Evolutionary conservation across 2,797 vertebrate species (phyloP).

Genomic region (Eulemur albifrons): DNA sequence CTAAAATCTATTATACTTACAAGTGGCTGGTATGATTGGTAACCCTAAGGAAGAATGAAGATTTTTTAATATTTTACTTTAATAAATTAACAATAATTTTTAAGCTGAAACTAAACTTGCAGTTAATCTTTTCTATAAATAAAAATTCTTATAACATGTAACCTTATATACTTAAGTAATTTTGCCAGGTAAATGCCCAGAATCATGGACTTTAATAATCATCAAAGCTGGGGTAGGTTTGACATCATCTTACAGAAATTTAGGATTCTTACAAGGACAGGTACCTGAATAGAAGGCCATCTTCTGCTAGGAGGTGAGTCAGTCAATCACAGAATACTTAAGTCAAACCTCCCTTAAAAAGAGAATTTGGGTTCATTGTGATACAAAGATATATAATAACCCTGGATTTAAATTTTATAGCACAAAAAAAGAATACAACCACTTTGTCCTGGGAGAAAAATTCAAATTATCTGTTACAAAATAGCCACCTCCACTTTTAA

Average conservation of each 20-base stretch:
- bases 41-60: not conserved
- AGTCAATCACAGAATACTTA: not conserved
- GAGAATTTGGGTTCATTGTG: not conserved
- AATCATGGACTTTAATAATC: not conserved
- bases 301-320: not conserved
- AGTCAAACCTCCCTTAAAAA: not conserved
- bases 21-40: not conserved
- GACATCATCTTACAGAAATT: not conserved
- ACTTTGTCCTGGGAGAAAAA: not conserved
- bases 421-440: not conserved
- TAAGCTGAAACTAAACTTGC: not conserved
- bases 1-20: slow-evolving; percentile 14
- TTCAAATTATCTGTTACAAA: not conserved
- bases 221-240: not conserved
- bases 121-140: not conserved
- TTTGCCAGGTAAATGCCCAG: not conserved
- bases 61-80: not conserved
- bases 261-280: not conserved
- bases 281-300: not conserved
- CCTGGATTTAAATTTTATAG: not conserved
- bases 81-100: not conserved
- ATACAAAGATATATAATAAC: not conserved
- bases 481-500: not conserved
- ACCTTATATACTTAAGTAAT: not conserved
- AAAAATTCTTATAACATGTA: not conserved